Percentiles rank a stretch among this genome's conserved stretches.
Evolutionary conservation across 2,797 vertebrate species (phyloP).

Genomic region (Ctenopoma kingsleyae): DNA sequence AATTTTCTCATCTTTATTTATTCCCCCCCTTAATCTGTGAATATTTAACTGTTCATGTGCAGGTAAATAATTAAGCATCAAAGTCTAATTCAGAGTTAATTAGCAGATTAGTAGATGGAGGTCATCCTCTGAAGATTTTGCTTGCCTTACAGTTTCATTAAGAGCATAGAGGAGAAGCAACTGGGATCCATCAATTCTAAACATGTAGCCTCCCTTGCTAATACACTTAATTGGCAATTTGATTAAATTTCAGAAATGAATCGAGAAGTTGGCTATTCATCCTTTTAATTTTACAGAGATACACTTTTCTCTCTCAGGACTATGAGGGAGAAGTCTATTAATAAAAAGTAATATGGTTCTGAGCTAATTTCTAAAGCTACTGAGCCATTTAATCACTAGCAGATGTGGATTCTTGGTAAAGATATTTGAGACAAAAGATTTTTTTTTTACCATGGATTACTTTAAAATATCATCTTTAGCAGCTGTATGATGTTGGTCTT

Average conservation of each 20-base stretch:
- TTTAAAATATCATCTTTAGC: conserved; percentile 35
- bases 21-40: conserved; percentile 27
- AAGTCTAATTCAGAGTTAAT: conserved; percentile 77
- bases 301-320: conserved; percentile 55
- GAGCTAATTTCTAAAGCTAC: conserved; percentile 70
- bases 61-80: conserved; percentile 75
- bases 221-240: conserved; percentile 83
- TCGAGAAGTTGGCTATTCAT: conserved; percentile 74
- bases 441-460: conserved; percentile 17
- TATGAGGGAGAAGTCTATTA: conserved; percentile 68
- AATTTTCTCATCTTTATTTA: conserved; percentile 56
- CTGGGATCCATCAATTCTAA: conserved; percentile 75
- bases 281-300: conserved; percentile 70
- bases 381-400: conserved; percentile 69
- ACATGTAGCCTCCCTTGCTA: conserved; percentile 73
- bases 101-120: conserved; percentile 74
- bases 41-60: conserved; percentile 43
- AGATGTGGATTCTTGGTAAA: conserved; percentile 64
- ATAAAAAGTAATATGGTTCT: conserved; percentile 72
- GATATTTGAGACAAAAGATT: conserved; percentile 52
- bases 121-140: conserved; percentile 63
- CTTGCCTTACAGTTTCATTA: conserved; percentile 62
- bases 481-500: not conserved
- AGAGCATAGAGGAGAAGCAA: conserved; percentile 57
- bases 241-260: conserved; percentile 78